Conservation (phyloP, 2,113 vertebrate species). For the Pogonocichla stellata region DNA sequence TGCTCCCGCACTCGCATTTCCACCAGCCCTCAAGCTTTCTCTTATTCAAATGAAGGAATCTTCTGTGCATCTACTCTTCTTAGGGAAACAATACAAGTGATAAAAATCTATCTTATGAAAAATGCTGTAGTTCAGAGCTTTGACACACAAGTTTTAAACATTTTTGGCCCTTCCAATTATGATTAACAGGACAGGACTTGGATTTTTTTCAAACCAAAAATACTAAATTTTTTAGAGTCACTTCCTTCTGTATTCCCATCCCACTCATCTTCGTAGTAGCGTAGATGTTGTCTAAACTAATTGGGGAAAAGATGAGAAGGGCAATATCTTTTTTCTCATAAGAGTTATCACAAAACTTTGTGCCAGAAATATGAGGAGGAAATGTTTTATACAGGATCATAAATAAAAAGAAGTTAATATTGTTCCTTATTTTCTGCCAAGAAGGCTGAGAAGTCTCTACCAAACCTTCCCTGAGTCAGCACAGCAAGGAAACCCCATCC, state of each 20-base stretch:
- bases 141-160: background rate
- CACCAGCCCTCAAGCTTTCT: background rate
- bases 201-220: background rate
- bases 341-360: background rate
- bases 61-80: background rate
- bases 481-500: background rate
- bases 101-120: background rate
- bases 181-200: background rate
- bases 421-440: background rate
- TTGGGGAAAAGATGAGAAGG: background rate
- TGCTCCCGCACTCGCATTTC: background rate
- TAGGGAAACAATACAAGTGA: background rate
- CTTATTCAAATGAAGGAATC: background rate
- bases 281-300: background rate
- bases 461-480: background rate
- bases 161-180: background rate
- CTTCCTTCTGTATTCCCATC: background rate
- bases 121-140: background rate
- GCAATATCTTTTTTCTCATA: background rate
- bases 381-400: background rate
- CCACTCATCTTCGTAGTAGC: background rate
- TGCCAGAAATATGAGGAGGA: background rate
- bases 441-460: background rate
- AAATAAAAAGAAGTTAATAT: background rate
- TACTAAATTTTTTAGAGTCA: rapidly evolving